Evolutionary conservation across 1,140 invertebrate species (phyloP), one percentile per base, ranked within the genome.

Genomic region (Drosophila subobscura): DNA sequence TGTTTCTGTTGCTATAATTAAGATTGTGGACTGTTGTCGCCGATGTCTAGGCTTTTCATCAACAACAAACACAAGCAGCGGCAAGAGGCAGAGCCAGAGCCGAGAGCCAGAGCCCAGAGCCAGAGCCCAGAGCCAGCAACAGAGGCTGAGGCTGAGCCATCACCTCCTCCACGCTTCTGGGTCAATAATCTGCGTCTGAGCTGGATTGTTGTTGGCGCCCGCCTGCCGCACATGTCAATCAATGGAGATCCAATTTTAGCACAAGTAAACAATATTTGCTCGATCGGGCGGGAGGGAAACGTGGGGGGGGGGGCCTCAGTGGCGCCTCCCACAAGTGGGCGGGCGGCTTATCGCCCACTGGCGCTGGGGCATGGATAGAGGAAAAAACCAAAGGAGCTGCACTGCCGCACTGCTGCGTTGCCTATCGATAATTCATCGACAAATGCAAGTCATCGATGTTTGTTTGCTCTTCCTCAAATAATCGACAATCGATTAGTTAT

Each of bases 221-320:
- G 70, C 42, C 76, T 74, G 81, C 60, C 74, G 75, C 71, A 29
- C 42, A 65, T 86, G 83, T 88, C 83, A 86, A 86, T 86, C 83
- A 86, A 86, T 86, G 78, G 56, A 86, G 83, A 86, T 86, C 83
- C 83, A 86, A 88, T 88, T 86, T 86, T 86, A 86, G 83, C 83
- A 83, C 78, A 83, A 81, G 83, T 86, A 86, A 88, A 86, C 83
- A 88, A 88, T 88, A 81, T 81, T 77, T 76, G 68, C 77, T 67
- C 61, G 70, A 72, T 75, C 56, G 56, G 44, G 42, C 60, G 29
- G 33, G 33, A 10, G 10, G 33, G 4, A 37, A 3, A 37, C 4
- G 33, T 12, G 8, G 16, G 2, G 16, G 4, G 1, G 14, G 41
- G 20, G 12, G 29, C 12, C 77, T 22, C 49, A 47, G 49, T 47